These are phyloP conservation scores for Dascyllus trimaculatus DNA, from an alignment of 2,113 vertebrate genomes.

Conservation along the genomic window DNA sequence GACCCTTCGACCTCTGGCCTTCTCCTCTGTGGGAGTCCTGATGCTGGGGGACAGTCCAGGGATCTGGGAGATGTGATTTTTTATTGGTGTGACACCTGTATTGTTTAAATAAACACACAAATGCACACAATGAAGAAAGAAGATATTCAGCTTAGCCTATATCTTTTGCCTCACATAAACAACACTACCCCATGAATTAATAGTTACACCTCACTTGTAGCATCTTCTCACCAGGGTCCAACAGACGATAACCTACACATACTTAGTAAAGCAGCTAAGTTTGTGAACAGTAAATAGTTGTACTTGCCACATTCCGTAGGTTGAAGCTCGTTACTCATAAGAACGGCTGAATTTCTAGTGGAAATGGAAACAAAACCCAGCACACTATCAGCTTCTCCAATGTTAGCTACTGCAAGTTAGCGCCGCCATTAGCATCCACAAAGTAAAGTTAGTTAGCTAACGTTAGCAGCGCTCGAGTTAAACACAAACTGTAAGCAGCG, in stretches of 20 bases:
- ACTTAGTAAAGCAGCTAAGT: not conserved
- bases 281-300: not conserved
- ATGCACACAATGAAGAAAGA: no score
- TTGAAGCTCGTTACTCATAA: conserved; percentile 38
- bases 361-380: conserved; percentile 55
- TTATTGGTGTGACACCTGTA: conserved; percentile 7
- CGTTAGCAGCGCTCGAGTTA: not conserved
- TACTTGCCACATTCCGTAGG: conserved; percentile 72
- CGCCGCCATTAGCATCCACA: not conserved
- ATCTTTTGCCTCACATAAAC: not conserved
- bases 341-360: conserved; percentile 48
- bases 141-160: no score
- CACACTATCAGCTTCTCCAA: conserved; percentile 16
- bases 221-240: not conserved
- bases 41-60: conserved; percentile 76
- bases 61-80: conserved; percentile 78
- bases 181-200: not conserved
- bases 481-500: not conserved
- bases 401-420: not conserved
- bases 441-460: not conserved
- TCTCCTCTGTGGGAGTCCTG: conserved; percentile 46
- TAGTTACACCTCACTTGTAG: not conserved
- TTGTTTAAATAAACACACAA: not conserved
- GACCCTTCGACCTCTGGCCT: conserved; percentile 62
- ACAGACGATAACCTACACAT: not conserved